Conservation (phyloP, 2,113 vertebrate species). For the Psittacus erithacus region DNA sequence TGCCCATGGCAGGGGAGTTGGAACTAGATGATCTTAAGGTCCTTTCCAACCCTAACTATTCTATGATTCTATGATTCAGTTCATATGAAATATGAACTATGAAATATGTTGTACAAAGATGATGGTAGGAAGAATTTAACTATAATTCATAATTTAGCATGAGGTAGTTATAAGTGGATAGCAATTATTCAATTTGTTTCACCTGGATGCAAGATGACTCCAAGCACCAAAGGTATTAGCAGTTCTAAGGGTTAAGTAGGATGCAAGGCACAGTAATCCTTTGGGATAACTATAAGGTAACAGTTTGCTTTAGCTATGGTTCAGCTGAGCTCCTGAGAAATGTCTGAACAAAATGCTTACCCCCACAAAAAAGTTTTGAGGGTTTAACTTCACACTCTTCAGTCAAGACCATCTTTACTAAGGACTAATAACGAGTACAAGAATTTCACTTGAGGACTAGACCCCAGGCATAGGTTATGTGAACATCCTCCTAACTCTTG, state of each 20-base stretch:
- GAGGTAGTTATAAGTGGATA: background rate
- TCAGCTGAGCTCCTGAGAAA: background rate
- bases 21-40: too few species aligned
- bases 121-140: background rate
- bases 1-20: too few species aligned
- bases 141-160: background rate
- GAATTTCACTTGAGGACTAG: background rate
- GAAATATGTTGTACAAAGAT: background rate
- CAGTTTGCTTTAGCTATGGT: background rate
- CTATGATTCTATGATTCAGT: too few species aligned
- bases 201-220: background rate
- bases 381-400: background rate
- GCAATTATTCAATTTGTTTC: background rate
- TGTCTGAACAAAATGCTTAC: background rate
- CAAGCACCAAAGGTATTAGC: background rate
- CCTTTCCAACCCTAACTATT: too few species aligned
- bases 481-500: background rate
- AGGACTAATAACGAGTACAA: background rate
- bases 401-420: background rate
- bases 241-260: background rate
- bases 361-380: background rate
- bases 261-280: background rate
- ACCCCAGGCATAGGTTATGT: background rate
- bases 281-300: background rate
- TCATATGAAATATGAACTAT: background rate